Conservation (phyloP, 2,797 vertebrate species). For the Myripristis jacobus region DNA sequence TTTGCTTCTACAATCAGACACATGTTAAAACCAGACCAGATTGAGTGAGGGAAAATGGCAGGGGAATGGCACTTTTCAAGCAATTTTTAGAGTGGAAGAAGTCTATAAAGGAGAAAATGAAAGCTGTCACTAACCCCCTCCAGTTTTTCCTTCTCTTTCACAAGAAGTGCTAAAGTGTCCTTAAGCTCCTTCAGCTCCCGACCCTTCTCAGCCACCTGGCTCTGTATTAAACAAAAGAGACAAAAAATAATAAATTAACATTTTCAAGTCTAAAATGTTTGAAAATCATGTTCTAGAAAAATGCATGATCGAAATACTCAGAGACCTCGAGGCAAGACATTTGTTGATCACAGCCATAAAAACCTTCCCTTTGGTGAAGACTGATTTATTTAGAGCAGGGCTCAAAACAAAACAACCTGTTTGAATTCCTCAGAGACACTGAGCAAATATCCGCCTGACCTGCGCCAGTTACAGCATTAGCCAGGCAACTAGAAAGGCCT, state of each 20-base stretch:
- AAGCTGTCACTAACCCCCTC: constrained; percentile 81
- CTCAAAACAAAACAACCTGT: constrained; percentile 75
- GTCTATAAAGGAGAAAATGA: constrained; percentile 78
- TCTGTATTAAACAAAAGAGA: constrained; percentile 76
- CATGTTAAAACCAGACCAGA: constrained; percentile 79
- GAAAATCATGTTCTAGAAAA: constrained; percentile 30
- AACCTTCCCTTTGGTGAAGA: constrained; percentile 49
- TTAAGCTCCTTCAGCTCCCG: constrained; percentile 90
- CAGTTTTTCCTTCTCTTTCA: constrained; percentile 89
- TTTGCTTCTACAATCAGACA: constrained; percentile 83
- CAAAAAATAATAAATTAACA: constrained; percentile 12
- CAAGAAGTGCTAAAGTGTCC: constrained; percentile 85
- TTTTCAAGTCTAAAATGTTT: constrained; percentile 20
- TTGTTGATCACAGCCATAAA: constrained; percentile 69
- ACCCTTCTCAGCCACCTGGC: constrained; percentile 93
- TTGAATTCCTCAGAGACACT: constrained; percentile 74
- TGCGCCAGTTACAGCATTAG: constrained; percentile 82
- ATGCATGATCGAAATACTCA: constrained; percentile 28
- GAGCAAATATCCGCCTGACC: constrained; percentile 74
- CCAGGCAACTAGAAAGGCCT: constrained; percentile 74
- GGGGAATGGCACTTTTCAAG: constrained; percentile 62
- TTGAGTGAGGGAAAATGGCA: constrained; percentile 69
- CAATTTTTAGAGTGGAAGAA: constrained; percentile 72
- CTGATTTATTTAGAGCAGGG: constrained; percentile 68
- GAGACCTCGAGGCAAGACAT: constrained; percentile 23